Base-by-base conservation (phyloP, 2,888 invertebrate species). In the Drosophila mettleri region DNA sequence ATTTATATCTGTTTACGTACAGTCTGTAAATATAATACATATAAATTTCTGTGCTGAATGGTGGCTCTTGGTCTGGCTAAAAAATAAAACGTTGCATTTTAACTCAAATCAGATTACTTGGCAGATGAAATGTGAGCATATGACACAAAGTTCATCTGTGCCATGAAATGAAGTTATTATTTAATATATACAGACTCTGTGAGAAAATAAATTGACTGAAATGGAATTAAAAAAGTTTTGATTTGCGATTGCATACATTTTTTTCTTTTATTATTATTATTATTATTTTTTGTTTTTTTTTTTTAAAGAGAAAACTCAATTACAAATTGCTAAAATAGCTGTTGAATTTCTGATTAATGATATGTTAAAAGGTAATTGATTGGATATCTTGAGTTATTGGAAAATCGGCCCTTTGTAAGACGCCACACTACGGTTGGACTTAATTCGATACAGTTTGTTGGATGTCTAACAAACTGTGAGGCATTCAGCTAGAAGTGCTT, bases 391-490 rank as follows among this genome's bases (percentile, higher is more conserved):
- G 67, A 66, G 24, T 16, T 66, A 46, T 66, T 24, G 52, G 34
- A 52, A 38, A 31, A 63, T 22, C 43, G n/a, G 12, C 46, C 33
- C 43, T 53, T 52, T 49, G 34, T 34, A 39, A 14, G 69, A 33
- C 43, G 58, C 54, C 54, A 60, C 58, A 64, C 53, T 55, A 64
- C 73, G 33, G 20, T 51, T 18, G 12, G 22, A 33, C n/a, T 16
- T 41, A 53, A 70, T 72, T 58, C 39, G 62, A 45, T 58, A 75
- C 52, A 52, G 41, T 75, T 75, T 61, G 52, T 36, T 52, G 55
- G 54, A 20, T 53, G 46, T 24, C 33, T 58, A 54, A 77, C 39
- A 72, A 60, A 57, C 59, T 57, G 31, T 51, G 57, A 45, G 60
- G 55, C 34, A 58, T 58, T 31, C 41, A 45, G 36, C 27, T 62